Base-by-base conservation (phyloP, 2,888 invertebrate species). In the Patella caerulea region DNA sequence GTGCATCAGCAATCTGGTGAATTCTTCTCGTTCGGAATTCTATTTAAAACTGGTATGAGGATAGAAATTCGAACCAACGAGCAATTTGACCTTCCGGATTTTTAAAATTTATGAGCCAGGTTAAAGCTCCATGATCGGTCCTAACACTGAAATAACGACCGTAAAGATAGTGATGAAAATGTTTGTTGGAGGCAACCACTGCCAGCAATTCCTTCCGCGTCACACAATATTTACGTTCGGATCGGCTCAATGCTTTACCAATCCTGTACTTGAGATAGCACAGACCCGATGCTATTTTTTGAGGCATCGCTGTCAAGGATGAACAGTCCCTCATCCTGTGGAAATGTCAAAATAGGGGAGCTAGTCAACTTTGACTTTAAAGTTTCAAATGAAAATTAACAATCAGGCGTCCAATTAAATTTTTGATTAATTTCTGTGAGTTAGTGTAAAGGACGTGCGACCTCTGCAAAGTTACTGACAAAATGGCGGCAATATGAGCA, bases 151-250 rank as follows among this genome's bases (percentile, higher is more conserved):
- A 83, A 2, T 15, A 24, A 14, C 74, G 55, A 0, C 82, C 81
- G 0, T 82, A 75, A 45, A 83, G 72, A 71, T 83, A 84, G 24
- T 82, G 80, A 24, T 80, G 72, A 71, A 77, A 84, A 12, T 81
- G 82, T 29, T 79, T 72, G 2, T 78, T 80, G n/a, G 82, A 83
- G 1, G 73, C 65, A 1, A 84, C 79, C 9, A 85, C 75, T 1
- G 80, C 78, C 17, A 86, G 65, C 15, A 83, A 55, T 59, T 59
- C 59, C 59, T n/a, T 59, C 7, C 59, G 15, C 9, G 59, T 59
- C 59, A 59, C 59, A 17, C 59, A 59, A 59, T 59, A 17, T 59
- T 59, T 15, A 4, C 59, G 15, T 59, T 59, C 59, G 4, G 78
- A 81, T 84, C 76, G 73, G 4, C 78, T 65, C 17, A 84, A 69